phyloP scores from a whole-genome alignment of 1,140 invertebrate species.

The Potamilus streckersoni region DNA sequence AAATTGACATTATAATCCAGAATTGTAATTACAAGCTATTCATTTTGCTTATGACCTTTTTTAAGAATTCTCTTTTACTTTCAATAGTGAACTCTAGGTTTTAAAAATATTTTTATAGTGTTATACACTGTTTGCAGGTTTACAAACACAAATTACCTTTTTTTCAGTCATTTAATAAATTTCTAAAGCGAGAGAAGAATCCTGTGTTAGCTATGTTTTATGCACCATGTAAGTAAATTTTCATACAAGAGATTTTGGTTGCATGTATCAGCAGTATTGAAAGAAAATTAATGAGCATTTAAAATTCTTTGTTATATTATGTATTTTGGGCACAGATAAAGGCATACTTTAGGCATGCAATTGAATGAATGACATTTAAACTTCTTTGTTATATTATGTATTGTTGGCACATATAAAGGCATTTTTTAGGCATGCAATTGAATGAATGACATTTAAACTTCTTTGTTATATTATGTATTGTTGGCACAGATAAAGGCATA shows the following conservation, averaged over 20 bases:
- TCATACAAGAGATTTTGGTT: not conserved
- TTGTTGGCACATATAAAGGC: no score
- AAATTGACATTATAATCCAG: not conserved
- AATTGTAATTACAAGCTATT: not conserved
- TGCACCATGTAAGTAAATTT: constrained; percentile 82
- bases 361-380: not conserved
- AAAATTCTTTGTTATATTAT: not conserved
- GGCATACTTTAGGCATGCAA: not conserved
- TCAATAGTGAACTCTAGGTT: no score
- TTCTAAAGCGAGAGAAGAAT: constrained; percentile 73
- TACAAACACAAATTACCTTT: constrained; percentile 10
- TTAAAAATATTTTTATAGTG: not conserved
- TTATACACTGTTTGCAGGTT: not conserved
- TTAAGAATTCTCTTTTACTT: no score
- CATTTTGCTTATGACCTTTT: not conserved
- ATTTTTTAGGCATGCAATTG: not conserved
- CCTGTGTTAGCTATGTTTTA: constrained; percentile 93
- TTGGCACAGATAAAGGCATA: no score
- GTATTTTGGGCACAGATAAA: not conserved
- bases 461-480: not conserved
- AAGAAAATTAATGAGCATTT: not conserved
- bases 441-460: not conserved
- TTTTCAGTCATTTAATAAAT: constrained; percentile 56
- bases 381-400: not conserved
- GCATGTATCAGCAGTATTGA: not conserved